These are phyloP conservation scores for Sebastes matsubarae DNA, from an alignment of 2,797 vertebrate genomes.

Conservation along the genomic window DNA sequence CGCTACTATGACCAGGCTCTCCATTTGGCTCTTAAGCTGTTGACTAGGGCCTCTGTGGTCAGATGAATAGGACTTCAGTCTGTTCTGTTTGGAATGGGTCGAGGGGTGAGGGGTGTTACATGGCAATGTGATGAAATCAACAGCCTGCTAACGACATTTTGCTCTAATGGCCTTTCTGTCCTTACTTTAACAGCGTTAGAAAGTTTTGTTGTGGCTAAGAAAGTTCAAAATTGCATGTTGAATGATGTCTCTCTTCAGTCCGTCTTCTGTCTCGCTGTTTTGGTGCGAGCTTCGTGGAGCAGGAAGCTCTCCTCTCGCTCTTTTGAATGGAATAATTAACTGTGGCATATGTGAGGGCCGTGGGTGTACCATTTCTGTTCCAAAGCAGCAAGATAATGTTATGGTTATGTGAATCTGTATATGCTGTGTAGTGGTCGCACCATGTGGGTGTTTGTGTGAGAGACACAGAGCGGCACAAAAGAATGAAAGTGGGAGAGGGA, in stretches of 20 bases:
- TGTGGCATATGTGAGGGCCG: slow-evolving; percentile 35
- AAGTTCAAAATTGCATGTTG: neutral
- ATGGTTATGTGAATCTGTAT: slow-evolving; percentile 45
- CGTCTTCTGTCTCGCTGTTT: neutral
- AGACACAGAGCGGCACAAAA: slow-evolving; percentile 34
- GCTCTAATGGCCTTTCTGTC: neutral
- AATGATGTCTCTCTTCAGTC: slow-evolving; percentile 1
- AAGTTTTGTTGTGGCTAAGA: neutral
- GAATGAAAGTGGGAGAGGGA: slow-evolving; percentile 58
- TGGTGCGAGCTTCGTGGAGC: slow-evolving; percentile 4
- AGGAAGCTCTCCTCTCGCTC: slow-evolving; percentile 18
- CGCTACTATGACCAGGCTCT: slow-evolving; percentile 27
- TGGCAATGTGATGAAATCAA: slow-evolving; percentile 55
- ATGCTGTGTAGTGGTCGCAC: slow-evolving; percentile 35
- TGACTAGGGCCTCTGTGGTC: slow-evolving; percentile 66
- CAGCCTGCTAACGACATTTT: slow-evolving; percentile 20
- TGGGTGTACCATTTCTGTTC: slow-evolving; percentile 54
- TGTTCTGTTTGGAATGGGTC: slow-evolving; percentile 33
- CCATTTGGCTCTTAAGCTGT: slow-evolving; percentile 45
- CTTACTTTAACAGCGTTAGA: neutral
- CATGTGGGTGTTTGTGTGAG: slow-evolving; percentile 64
- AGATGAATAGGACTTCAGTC: slow-evolving; percentile 71
- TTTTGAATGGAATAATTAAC: slow-evolving; percentile 60
- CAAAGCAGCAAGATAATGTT: slow-evolving; percentile 56
- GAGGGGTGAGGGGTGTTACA: slow-evolving; percentile 53